These are phyloP conservation scores for Erannis defoliaria DNA, from an alignment of 2,888 invertebrate genomes.

Conservation along the genomic window DNA sequence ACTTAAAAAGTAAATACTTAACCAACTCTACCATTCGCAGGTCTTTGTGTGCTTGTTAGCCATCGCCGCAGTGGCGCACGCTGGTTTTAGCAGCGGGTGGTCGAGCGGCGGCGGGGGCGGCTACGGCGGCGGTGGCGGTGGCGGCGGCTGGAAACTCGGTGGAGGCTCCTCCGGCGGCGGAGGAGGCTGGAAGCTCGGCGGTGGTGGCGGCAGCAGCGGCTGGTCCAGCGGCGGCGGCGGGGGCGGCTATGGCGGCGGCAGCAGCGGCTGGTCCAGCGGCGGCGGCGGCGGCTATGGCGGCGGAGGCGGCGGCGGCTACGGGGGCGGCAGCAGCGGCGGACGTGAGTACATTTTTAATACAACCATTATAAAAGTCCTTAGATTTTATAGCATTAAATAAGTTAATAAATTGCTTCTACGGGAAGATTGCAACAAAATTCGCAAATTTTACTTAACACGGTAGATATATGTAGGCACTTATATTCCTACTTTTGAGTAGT, in stretches of 20 bases:
- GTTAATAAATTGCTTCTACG: no score
- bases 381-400: no score
- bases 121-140: slow-evolving; percentile 48
- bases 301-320: no score
- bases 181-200: slow-evolving; percentile 50
- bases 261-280: slow-evolving; percentile 54
- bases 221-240: slow-evolving; percentile 57
- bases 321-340: slow-evolving; percentile 60
- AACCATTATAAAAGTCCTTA: no score
- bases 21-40: slow-evolving; percentile 58
- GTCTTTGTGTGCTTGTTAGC: slow-evolving; percentile 80
- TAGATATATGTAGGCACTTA: no score
- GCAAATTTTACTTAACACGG: no score
- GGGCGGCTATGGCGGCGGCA: slow-evolving; percentile 42
- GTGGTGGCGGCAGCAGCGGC: slow-evolving; percentile 50
- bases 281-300: slow-evolving; percentile 54
- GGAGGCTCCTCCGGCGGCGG: slow-evolving; percentile 48
- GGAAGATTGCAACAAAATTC: no score
- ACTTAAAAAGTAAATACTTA: no score
- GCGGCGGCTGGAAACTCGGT: slow-evolving; percentile 49
- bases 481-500: no score
- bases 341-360: slow-evolving; percentile 46
- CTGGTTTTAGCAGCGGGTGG: slow-evolving; percentile 69
- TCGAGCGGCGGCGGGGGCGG: slow-evolving; percentile 57
- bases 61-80: slow-evolving; percentile 70